Conservation (phyloP, 2,113 vertebrate genomes). For the Alosa alosa region DNA sequence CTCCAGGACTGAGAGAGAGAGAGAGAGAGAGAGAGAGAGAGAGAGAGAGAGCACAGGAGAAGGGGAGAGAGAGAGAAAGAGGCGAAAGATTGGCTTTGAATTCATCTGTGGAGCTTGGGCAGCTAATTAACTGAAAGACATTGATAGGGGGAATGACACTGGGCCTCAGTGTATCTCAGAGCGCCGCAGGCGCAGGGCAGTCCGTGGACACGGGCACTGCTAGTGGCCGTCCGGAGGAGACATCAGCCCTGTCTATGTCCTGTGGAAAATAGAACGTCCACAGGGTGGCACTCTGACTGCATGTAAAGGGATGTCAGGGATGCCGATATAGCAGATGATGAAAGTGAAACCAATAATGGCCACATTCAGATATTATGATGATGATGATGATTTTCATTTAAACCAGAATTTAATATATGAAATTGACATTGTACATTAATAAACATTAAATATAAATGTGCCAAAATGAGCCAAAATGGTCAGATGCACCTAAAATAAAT, state of each 20-base stretch:
- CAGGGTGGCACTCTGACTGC: constrained; percentile 50
- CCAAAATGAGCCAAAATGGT: too few species aligned
- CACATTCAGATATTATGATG: neutral
- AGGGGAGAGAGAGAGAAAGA: neutral
- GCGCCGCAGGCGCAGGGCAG: neutral
- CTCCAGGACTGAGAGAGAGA: constrained; percentile 41
- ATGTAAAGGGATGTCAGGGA: constrained; percentile 35
- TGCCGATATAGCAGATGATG: neutral
- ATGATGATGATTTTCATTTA: too few species aligned
- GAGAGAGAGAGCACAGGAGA: too few species aligned
- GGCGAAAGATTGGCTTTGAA: constrained; percentile 4
- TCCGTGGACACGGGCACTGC: neutral
- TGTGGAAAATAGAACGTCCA: constrained; percentile 20
- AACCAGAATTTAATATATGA: neutral
- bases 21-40: neutral
- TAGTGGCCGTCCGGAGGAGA: neutral
- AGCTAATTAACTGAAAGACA: constrained; percentile 58
- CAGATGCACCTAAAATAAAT: too few species aligned
- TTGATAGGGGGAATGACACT: constrained; percentile 45
- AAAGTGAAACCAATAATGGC: neutral
- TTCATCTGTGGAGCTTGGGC: constrained; percentile 32
- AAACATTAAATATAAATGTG: neutral
- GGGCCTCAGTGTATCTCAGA: constrained; percentile 33
- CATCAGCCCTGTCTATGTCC: neutral
- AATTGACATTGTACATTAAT: neutral